These are phyloP conservation scores for Suricata suricatta DNA, from an alignment of 2,113 vertebrate genomes.

Conservation along the genomic window DNA sequence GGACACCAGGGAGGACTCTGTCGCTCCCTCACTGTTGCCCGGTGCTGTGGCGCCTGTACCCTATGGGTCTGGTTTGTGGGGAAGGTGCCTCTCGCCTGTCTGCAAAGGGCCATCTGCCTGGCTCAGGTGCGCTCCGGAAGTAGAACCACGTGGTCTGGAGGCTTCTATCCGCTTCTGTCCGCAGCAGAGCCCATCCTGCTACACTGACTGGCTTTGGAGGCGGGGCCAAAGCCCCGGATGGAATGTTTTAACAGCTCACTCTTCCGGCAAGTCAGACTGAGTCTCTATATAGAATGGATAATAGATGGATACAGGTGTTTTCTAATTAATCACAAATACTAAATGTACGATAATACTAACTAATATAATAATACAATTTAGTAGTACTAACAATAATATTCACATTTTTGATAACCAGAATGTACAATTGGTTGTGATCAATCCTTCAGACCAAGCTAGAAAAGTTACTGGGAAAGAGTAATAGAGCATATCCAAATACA, in stretches of 20 bases:
- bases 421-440: not conserved
- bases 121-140: rapidly evolving
- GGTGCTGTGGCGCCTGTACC: rapidly evolving
- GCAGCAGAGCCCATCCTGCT: rapidly evolving
- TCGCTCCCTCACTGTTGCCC: rapidly evolving
- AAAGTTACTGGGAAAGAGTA: not conserved
- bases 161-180: rapidly evolving
- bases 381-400: not conserved
- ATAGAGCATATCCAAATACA: not conserved
- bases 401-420: not conserved
- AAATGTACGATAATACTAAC: too few species aligned
- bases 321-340: not conserved
- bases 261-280: not conserved
- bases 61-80: too few species aligned
- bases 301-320: too few species aligned
- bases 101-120: not conserved
- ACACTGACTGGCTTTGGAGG: rapidly evolving
- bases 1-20: rapidly evolving
- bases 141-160: rapidly evolving
- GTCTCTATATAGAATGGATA: not conserved
- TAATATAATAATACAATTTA: not conserved
- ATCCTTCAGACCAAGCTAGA: not conserved
- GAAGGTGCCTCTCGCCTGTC: not conserved
- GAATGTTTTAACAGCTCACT: rapidly evolving
- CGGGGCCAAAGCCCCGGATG: rapidly evolving